Evolutionary conservation across 2,888 invertebrate genomes (phyloP), one percentile per base, ranked within the genome.

Genomic region (Lordiphosa fenestrarum): DNA sequence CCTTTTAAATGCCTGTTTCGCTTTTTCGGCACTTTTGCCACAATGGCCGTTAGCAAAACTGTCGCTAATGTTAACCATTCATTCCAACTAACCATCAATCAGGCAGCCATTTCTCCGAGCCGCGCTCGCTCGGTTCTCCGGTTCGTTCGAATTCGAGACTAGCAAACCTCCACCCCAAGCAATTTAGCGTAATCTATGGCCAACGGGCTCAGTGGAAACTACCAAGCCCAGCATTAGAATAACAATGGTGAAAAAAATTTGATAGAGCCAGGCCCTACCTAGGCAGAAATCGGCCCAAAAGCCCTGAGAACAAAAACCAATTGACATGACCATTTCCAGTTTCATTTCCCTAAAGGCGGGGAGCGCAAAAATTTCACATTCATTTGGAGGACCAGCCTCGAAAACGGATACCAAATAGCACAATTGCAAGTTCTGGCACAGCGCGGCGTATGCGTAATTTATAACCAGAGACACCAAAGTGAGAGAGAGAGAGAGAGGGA

Each of bases 391-490:
- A 30, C 30, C 30, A 30, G 35, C 19, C 33, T 35, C 30, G 30
- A 30, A 47, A 25, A 10, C 46, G 46, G 30, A 46, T 46, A n/a
- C 23, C 21, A 46, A 6, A 12, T 23, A 21, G 19, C 6, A 42
- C 25, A 42, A 42, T 42, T 42, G 25, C 66, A 67, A 64, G 61
- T 62, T 65, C 69, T 78, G 63, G 73, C 62, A 69, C 69, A 82
- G 51, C 59, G 73, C 64, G 61, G 80, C 85, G 85, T 80, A 80
- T 82, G 73, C 85, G 85, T 78, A 78, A 80, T 84, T 80, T 84
- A 80, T 80, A 82, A 83, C 85, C 81, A 72, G 70, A 65, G 73
- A 58, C 78, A 78, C 82, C 82, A 80, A 77, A 23, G 6, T 1
- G 23, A 6, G 23, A 23, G 23, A 23, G 23, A 23, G 23, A 33